Percentiles rank a stretch among this genome's conserved stretches.
Evolutionary conservation across 2,797 vertebrate species (phyloP).

Genomic region (Amblyopsis hoosieri): DNA sequence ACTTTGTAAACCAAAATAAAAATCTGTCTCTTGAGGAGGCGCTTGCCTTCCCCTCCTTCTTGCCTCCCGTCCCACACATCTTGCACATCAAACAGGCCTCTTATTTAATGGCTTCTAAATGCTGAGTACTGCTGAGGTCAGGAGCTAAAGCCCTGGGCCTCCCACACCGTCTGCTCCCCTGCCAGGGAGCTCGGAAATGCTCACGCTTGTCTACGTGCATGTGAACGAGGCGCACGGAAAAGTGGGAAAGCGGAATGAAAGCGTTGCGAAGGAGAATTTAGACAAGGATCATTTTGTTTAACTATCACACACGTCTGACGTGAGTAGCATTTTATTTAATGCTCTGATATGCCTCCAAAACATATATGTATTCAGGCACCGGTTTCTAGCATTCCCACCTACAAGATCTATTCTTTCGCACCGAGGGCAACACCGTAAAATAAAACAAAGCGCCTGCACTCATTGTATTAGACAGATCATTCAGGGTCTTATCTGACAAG

Average conservation of each 20-base stretch:
- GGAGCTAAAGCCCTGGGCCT: constrained; percentile 53
- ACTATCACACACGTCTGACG: constrained; percentile 1
- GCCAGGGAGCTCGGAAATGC: constrained; percentile 35
- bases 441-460: constrained; percentile 1
- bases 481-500: constrained; percentile 21
- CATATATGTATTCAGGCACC: not conserved
- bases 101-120: constrained; percentile 65
- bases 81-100: constrained; percentile 70
- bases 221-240: not conserved
- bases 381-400: not conserved
- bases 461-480: constrained; percentile 14
- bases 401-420: constrained; percentile 15
- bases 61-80: constrained; percentile 61
- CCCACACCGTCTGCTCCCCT: constrained; percentile 43
- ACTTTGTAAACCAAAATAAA: constrained; percentile 54
- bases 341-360: not conserved
- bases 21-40: constrained; percentile 42
- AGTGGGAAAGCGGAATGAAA: not conserved
- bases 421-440: constrained; percentile 7
- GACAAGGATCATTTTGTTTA: not conserved
- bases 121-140: constrained; percentile 57
- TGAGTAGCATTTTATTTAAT: constrained; percentile 1
- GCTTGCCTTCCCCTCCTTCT: constrained; percentile 45
- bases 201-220: constrained; percentile 7
- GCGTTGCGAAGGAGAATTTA: not conserved